Evolutionary conservation across 2,797 vertebrate genomes (phyloP).

Genomic region (Trachops cirrhosus): DNA sequence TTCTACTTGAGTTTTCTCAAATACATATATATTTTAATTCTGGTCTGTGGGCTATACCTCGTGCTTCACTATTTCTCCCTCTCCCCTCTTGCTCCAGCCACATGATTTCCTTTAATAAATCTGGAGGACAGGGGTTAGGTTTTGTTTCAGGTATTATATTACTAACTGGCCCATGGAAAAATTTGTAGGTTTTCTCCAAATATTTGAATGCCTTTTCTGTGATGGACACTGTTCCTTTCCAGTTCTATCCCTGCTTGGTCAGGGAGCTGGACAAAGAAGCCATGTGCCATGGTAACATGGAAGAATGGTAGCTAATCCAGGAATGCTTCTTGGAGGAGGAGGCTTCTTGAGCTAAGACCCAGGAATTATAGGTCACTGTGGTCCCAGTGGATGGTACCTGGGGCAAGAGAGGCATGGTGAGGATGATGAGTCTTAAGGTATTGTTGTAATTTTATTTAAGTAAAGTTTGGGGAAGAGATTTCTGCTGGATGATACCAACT

Average conservation of each 20-base stretch:
- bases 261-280: neutral
- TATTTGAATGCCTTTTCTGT: conserved; percentile 17
- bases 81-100: neutral
- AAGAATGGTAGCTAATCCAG: neutral
- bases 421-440: neutral
- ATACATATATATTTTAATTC: neutral
- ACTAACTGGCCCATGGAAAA: neutral
- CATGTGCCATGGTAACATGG: neutral
- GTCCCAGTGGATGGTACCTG: neutral
- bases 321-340: neutral
- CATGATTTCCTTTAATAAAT: neutral
- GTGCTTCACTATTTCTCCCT: neutral
- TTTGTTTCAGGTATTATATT: neutral
- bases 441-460: neutral
- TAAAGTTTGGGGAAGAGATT: neutral
- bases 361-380: neutral
- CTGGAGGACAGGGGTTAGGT: neutral
- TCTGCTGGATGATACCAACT: neutral
- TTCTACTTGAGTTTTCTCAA: neutral
- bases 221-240: neutral
- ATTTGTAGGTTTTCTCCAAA: neutral
- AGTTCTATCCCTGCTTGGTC: neutral
- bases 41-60: neutral
- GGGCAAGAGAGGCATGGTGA: neutral
- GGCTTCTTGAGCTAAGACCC: neutral